Evolutionary conservation across 1,140 invertebrate genomes (phyloP), one percentile per base, ranked within the genome.

Genomic region (Tetramorium parvispinum): DNA sequence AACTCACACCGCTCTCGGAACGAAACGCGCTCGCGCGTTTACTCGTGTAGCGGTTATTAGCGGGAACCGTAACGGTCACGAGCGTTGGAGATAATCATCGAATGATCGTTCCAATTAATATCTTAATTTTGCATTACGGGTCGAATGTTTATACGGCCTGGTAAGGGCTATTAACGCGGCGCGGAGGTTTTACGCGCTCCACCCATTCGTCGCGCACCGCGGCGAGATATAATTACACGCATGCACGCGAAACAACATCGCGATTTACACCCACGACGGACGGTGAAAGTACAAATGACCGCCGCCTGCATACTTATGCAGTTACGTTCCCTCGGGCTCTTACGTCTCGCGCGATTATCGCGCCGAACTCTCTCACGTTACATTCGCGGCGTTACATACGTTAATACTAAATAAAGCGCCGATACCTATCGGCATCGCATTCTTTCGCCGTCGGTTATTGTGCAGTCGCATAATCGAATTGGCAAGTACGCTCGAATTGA

Each of bases 241-340:
- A 55, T 40, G 70, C n/a, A 78, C 51, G 73, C 59, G 59, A 86
- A 79, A 89, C 88, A 82, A 75, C 83, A 77, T 87, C 46, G 75
- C 76, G 76, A 90, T 79, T 79, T 90, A 89, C 88, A 90, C 89
- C 89, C 88, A 90, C 89, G 89, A 90, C 27, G 49, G 46, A 81
- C 53, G 81, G 89, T 91, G 89, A 91, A 91, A 91, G 89, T 91
- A 90, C 86, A 87, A 91, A 88, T 88, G 88, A 90, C 82, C 79
- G 86, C 51, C 65, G 81, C 40, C 76, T 88, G 89, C 88, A 91
- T 90, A 85, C 88, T 91, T 91, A 90, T 90, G 89, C 61, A 77
- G 86, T 90, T 90, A 91, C 89, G 89, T 91, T 90, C 85, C 70
- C 83, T 78, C 78, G 79, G 37, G 24, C 70, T 85, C 73, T 73